Base-by-base conservation (phyloP, 2,888 invertebrate species). In the Drosophila sordidula region DNA sequence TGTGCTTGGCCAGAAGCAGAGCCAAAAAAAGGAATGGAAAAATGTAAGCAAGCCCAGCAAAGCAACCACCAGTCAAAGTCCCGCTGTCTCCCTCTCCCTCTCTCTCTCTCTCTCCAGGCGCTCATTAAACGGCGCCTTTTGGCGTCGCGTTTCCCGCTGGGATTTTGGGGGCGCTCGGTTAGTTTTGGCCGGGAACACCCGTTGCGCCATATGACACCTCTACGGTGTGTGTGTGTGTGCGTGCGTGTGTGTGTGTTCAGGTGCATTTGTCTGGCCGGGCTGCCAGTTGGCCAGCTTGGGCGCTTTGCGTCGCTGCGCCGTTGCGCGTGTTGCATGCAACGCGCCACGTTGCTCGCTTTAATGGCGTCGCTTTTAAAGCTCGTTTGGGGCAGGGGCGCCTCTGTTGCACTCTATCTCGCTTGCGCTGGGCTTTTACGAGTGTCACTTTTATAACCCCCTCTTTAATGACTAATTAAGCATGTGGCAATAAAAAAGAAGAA, bases 131-230 rank as follows among this genome's bases (percentile, higher is more conserved):
- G 80, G 67, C 82, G 80, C 80, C 79, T 74, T 80, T 84, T 86
- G 83, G 61, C 72, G 62, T 69, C 66, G 66, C 73, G 74, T 76
- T 76, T 75, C 87, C 89, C 89, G 82, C 89, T 89, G 88, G 89
- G 89, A 88, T 77, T 78, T 75, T 67, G 59, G 56, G 61, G 55
- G 47, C 29, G 63, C 49, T 63, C 51, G 54, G 68, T 70, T 64
- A 67, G 81, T 78, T 81, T 73, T 66, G 67, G 79, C 79, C 55
- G 38, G 54, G 71, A 79, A 73, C 89, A 76, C 89, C 89, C 89
- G 87, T 84, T 80, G 87, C 68, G 83, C 72, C 78, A 80, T 73
- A 81, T 89, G 87, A 89, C 89, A 88, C 89, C 87, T 86, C 44
- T 2, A 14, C n/a, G 18, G 12, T 49, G 14, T 45, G 39, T 50